A percentile compares a stretch with the other conserved stretches of the same genome.
These are phyloP conservation scores for Ochropacha duplaris DNA, from an alignment of 2,888 invertebrate species.

Conservation along the genomic window DNA sequence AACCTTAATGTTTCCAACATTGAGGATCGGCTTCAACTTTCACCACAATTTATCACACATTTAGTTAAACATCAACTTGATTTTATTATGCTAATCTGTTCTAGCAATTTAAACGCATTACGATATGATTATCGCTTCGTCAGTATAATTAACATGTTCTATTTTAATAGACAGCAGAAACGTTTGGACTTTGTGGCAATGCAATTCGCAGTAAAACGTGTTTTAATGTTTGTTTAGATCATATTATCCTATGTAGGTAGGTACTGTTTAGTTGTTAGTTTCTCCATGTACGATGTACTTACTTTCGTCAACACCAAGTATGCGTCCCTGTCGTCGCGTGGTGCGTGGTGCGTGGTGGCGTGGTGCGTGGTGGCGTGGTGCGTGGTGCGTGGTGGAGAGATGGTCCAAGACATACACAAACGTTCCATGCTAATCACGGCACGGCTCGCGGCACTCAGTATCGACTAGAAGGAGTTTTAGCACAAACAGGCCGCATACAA, in stretches of 20 bases:
- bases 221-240: too few species aligned
- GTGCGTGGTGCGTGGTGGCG: neutral
- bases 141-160: neutral
- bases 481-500: conserved; percentile 22
- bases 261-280: neutral
- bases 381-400: too few species aligned
- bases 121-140: neutral
- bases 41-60: neutral
- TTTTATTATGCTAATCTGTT: neutral
- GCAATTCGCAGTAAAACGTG: neutral
- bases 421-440: neutral
- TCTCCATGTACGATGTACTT: neutral
- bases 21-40: neutral
- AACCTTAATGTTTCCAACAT: neutral
- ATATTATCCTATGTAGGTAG: too few species aligned
- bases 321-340: neutral
- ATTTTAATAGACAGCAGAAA: neutral
- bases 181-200: neutral
- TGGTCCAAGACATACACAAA: neutral
- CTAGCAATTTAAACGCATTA: neutral
- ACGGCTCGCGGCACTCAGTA: neutral
- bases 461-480: neutral
- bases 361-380: neutral
- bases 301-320: neutral
- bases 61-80: neutral